Evolutionary conservation across 2,113 vertebrate species (phyloP).

Genomic region (Rynchops niger): DNA sequence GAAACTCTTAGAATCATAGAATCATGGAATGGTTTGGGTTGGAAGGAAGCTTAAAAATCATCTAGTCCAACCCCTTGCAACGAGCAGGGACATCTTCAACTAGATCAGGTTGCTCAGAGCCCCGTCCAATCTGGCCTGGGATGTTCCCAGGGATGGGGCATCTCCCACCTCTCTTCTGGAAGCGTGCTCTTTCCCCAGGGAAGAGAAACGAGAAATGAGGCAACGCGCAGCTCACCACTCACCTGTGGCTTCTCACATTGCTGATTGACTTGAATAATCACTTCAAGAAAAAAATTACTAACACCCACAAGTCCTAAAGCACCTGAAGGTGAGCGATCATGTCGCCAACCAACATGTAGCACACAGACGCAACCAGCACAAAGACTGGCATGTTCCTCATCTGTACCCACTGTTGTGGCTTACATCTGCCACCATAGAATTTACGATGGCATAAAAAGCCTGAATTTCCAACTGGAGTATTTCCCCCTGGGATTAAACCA

Average conservation of each 20-base stretch:
- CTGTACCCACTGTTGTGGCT: background rate
- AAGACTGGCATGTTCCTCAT: background rate
- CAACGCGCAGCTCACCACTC: fast-evolving
- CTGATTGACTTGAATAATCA: background rate
- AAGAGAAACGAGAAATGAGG: too few relatives aligned
- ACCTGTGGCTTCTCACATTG: background rate
- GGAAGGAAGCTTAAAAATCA: too few relatives aligned
- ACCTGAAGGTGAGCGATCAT: background rate
- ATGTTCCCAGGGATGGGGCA: too few relatives aligned
- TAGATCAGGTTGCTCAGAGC: too few relatives aligned
- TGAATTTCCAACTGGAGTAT: conserved; percentile 5
- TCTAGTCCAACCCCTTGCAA: too few relatives aligned
- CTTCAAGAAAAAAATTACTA: background rate
- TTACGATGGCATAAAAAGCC: conserved; percentile 1
- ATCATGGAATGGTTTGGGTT: too few relatives aligned
- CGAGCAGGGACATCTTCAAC: too few relatives aligned
- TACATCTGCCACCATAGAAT: background rate
- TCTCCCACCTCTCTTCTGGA: background rate
- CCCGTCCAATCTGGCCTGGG: too few relatives aligned
- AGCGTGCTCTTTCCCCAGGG: fast-evolving
- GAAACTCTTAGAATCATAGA: background rate
- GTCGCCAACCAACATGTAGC: background rate
- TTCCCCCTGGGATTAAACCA: background rate
- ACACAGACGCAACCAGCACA: background rate
- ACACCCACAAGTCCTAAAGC: conserved; percentile 7